Percentiles rank a stretch among this genome's conserved stretches.
phyloP scores from a whole-genome alignment of 2,113 vertebrate genomes.

The Turdus rufiventris region DNA sequence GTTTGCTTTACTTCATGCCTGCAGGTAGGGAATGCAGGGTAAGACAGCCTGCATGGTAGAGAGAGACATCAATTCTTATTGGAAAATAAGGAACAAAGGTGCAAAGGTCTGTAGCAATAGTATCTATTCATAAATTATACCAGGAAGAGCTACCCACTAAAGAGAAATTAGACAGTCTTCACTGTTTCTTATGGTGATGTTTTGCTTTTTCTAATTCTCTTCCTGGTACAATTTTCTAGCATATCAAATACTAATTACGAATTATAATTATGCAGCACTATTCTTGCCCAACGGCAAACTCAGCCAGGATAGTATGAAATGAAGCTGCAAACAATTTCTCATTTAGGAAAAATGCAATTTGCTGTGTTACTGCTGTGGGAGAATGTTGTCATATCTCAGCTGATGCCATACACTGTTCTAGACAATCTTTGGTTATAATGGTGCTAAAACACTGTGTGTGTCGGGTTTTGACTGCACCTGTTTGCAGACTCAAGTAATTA shows the following conservation, averaged over 20 bases:
- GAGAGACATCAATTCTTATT: background rate
- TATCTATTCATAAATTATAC: background rate
- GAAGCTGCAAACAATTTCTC: background rate
- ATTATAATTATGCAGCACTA: background rate
- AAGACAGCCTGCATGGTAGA: background rate
- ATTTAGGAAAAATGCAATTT: background rate
- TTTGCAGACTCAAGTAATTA: constrained; percentile 69
- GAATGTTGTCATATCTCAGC: background rate
- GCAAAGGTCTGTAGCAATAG: background rate
- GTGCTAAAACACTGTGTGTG: background rate
- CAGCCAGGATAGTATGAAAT: background rate
- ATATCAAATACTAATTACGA: background rate
- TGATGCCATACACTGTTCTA: background rate
- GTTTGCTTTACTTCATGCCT: background rate
- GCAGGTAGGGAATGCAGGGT: background rate
- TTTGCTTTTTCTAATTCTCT: constrained; percentile 2
- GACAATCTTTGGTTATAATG: background rate
- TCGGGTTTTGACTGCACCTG: constrained; percentile 42
- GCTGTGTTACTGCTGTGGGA: background rate
- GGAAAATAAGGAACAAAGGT: background rate
- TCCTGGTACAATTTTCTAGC: background rate
- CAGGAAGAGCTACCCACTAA: background rate
- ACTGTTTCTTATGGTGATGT: background rate
- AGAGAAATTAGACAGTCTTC: background rate
- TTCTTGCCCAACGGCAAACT: background rate